phyloP scores from a whole-genome alignment of 2,113 vertebrate genomes.

The Vidua macroura region DNA sequence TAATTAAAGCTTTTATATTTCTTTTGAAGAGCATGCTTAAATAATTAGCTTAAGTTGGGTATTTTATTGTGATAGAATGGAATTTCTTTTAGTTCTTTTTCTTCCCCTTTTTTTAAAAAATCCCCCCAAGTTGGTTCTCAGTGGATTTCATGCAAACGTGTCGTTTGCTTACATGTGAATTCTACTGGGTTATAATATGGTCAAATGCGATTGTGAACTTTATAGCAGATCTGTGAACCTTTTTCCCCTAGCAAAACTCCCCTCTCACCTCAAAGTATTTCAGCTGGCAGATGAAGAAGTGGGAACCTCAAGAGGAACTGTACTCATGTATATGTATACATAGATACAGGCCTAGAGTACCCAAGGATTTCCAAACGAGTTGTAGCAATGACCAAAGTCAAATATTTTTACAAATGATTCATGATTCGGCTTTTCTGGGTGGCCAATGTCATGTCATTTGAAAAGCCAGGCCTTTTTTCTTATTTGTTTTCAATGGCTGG shows the following conservation, averaged over 20 bases:
- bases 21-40: neutral
- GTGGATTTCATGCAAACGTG: neutral
- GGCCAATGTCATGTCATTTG: neutral
- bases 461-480: neutral
- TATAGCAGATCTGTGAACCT: neutral
- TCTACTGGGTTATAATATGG: neutral
- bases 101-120: neutral
- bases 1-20: neutral
- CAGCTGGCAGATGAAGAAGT: neutral
- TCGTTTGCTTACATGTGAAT: neutral
- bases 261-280: neutral
- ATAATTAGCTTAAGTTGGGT: neutral
- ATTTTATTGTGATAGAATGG: neutral
- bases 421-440: neutral
- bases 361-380: neutral
- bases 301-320: neutral
- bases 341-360: neutral
- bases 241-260: neutral
- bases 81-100: neutral
- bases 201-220: neutral
- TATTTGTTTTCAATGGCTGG: neutral
- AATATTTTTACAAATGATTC: neutral
- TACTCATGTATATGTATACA: neutral
- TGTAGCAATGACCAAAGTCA: neutral
- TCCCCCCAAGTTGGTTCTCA: neutral